phyloP scores from a whole-genome alignment of 2,888 invertebrate genomes.

The Spisula solida region DNA sequence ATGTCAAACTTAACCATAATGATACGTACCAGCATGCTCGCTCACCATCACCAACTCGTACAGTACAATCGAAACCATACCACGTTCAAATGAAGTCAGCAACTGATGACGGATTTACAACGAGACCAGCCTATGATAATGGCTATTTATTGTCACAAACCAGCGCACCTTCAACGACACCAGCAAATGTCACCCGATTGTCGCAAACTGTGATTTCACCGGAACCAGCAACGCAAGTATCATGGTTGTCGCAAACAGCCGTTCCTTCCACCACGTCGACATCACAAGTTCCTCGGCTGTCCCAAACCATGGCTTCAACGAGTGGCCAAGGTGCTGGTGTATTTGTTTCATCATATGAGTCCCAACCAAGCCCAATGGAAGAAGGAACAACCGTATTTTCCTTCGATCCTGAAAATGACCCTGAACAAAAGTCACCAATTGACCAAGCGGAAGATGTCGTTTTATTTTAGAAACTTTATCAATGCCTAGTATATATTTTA shows the following conservation, averaged over 20 bases:
- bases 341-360: background rate
- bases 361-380: background rate
- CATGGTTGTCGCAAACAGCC: background rate
- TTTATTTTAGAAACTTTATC: constrained; percentile 19
- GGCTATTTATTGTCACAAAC: background rate
- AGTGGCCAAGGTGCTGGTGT: background rate
- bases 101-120: background rate
- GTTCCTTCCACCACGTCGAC: constrained; percentile 7
- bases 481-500: background rate
- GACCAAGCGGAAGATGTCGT: constrained; percentile 35
- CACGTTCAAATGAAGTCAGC: constrained; percentile 31
- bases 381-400: background rate
- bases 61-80: constrained; percentile 25
- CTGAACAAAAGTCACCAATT: constrained; percentile 20
- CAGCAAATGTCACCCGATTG: background rate
- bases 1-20: background rate
- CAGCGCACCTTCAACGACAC: background rate
- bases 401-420: constrained; percentile 48
- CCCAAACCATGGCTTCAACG: background rate
- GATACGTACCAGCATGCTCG: background rate
- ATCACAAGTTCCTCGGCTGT: background rate
- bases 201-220: constrained; percentile 14
- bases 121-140: too few relatives aligned
- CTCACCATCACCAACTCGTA: background rate
- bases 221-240: background rate